A percentile compares a stretch with the other conserved stretches of the same genome.
phyloP scores from a whole-genome alignment of 2,113 vertebrate species.

The Chauna torquata region DNA sequence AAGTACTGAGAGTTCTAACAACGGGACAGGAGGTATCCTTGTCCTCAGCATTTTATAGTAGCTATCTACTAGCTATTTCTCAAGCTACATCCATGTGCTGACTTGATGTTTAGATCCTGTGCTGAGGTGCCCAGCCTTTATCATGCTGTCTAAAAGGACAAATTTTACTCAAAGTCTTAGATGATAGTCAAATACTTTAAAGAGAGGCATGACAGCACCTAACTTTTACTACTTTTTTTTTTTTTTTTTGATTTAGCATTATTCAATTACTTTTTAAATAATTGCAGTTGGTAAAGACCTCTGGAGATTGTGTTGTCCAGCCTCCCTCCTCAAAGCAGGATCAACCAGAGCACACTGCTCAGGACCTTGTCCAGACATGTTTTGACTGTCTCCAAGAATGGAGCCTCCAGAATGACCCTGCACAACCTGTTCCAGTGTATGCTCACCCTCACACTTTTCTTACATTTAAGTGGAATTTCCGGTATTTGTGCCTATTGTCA shows the following conservation, averaged over 20 bases:
- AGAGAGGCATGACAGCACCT: neutral
- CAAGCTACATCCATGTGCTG: neutral
- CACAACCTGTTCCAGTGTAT: neutral
- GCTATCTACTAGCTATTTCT: neutral
- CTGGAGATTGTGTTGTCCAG: neutral
- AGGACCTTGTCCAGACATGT: neutral
- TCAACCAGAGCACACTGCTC: neutral
- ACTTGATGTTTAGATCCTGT: neutral
- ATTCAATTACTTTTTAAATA: neutral
- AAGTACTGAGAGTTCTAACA: neutral
- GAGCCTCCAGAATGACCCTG: neutral
- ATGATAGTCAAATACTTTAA: neutral
- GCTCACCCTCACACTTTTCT: neutral
- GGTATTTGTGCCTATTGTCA: neutral
- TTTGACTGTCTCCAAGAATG: neutral
- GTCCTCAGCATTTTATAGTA: neutral
- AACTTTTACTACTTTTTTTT: neutral
- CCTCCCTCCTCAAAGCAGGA: neutral
- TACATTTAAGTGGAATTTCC: neutral
- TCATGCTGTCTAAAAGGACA: neutral
- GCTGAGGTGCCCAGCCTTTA: neutral
- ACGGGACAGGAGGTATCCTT: neutral
- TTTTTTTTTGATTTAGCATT: neutral
- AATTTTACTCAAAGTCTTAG: neutral
- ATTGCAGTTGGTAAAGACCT: neutral